phyloP scores from a whole-genome alignment of 30 jellyfish, hydroid and myxozoan species.

The Pseudorhiza aurosa region DNA sequence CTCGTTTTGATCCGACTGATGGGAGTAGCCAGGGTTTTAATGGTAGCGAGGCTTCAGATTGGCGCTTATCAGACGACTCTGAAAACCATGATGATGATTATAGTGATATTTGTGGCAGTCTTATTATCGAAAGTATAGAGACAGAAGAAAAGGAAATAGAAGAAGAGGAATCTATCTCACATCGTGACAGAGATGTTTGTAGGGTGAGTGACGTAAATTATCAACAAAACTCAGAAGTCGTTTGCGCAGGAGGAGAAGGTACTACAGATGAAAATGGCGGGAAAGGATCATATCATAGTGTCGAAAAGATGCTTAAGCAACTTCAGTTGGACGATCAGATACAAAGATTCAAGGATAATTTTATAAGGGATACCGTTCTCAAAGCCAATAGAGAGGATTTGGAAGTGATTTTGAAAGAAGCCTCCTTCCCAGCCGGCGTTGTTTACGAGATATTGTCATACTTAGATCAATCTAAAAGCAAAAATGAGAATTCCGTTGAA shows the following conservation, averaged over 20 bases:
- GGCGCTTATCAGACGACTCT: too few species aligned
- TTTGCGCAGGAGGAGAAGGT: not conserved
- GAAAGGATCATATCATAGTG: conserved; percentile 12
- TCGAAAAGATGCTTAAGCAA: conserved; percentile 21
- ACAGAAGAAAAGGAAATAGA: not conserved
- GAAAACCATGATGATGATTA: not conserved
- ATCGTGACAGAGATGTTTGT: not conserved
- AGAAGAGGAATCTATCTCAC: too few species aligned
- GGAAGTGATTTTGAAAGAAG: conserved; percentile 36
- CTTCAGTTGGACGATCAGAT: conserved; percentile 42
- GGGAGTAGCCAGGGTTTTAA: too few species aligned
- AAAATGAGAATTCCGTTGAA: not conserved
- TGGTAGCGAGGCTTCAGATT: too few species aligned
- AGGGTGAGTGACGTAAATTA: not conserved
- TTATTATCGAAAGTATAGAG: not conserved
- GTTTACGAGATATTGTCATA: conserved; percentile 34
- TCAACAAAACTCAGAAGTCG: not conserved
- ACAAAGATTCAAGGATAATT: conserved; percentile 31
- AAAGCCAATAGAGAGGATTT: conserved; percentile 15
- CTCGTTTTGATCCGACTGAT: too few species aligned
- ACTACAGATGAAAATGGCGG: not conserved
- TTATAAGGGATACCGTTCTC: conserved; percentile 50
- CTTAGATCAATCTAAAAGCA: not conserved
- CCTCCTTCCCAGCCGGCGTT: conserved; percentile 53
- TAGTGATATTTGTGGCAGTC: not conserved